These are phyloP conservation scores for Acrocephalus kingi DNA, from an alignment of 2,113 vertebrate genomes.

Conservation along the genomic window DNA sequence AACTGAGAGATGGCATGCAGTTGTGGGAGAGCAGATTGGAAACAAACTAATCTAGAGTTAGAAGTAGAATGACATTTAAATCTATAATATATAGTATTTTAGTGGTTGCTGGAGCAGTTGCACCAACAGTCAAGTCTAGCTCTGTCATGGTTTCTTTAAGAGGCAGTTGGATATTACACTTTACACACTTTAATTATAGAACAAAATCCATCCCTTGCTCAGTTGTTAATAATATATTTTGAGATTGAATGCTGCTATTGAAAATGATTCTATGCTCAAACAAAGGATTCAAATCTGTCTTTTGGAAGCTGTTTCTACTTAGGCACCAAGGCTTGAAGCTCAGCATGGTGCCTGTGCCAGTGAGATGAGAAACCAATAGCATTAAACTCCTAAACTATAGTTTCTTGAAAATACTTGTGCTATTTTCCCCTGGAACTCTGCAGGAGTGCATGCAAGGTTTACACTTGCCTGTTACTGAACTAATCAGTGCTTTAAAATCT, in stretches of 20 bases:
- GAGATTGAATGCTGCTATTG: neutral
- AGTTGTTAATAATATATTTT: neutral
- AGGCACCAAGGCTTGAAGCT: neutral
- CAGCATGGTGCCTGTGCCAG: neutral
- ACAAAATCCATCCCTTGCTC: neutral
- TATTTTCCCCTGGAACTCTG: neutral
- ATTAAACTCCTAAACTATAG: neutral
- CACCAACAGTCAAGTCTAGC: neutral
- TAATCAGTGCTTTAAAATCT: neutral
- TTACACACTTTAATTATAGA: neutral
- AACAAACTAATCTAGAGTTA: too few relatives aligned
- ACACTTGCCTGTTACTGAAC: neutral
- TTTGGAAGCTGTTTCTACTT: neutral
- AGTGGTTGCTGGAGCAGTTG: neutral
- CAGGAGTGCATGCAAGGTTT: neutral
- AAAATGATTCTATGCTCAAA: neutral
- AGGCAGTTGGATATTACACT: neutral
- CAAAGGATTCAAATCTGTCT: neutral
- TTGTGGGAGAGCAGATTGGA: neutral
- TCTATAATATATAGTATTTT: neutral
- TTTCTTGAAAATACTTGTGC: neutral
- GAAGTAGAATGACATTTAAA: neutral
- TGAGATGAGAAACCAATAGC: neutral
- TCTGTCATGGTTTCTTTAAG: neutral
- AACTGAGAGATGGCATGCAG: neutral